Conservation (phyloP, 2,797 vertebrate genomes). For the Protonibea diacanthus region DNA sequence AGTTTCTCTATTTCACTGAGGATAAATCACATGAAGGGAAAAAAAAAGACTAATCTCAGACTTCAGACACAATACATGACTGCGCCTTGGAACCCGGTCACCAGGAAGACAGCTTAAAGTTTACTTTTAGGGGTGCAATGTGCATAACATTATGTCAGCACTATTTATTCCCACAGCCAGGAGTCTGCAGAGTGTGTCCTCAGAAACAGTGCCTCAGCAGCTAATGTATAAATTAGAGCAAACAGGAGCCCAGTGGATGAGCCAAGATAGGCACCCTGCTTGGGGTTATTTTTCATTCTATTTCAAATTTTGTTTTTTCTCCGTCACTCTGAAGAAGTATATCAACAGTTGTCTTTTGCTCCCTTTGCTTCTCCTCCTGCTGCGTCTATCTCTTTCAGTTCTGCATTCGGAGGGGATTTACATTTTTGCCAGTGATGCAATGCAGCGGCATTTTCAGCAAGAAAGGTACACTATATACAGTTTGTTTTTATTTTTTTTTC, state of each 20-base stretch:
- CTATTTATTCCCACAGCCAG: constrained; percentile 60
- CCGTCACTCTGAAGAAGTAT: constrained; percentile 9
- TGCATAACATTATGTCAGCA: constrained; percentile 69
- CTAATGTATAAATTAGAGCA: constrained; percentile 64
- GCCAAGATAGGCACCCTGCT: constrained; percentile 29
- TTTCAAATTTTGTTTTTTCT: constrained; percentile 29
- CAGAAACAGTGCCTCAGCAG: constrained; percentile 54
- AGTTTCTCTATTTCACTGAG: constrained; percentile 36
- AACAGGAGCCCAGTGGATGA: constrained; percentile 58
- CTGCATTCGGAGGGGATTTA: constrained; percentile 9
- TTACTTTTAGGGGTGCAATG: constrained; percentile 52
- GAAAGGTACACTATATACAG: background rate
- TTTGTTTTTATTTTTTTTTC: constrained; percentile 6
- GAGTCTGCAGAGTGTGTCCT: constrained; percentile 54
- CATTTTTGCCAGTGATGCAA: constrained; percentile 50
- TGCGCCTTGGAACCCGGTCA: constrained; percentile 30
- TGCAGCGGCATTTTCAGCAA: constrained; percentile 12
- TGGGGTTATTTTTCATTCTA: constrained; percentile 57
- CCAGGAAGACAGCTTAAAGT: constrained; percentile 55
- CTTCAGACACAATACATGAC: constrained; percentile 61
- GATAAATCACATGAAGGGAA: constrained; percentile 49
- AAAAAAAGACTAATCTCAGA: constrained; percentile 53
- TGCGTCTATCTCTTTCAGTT: constrained; percentile 18
- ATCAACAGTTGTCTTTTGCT: background rate
- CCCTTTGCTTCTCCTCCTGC: background rate